Evolutionary conservation across 2,113 vertebrate genomes (phyloP).

Genomic region (Notarius lentiginosus): DNA sequence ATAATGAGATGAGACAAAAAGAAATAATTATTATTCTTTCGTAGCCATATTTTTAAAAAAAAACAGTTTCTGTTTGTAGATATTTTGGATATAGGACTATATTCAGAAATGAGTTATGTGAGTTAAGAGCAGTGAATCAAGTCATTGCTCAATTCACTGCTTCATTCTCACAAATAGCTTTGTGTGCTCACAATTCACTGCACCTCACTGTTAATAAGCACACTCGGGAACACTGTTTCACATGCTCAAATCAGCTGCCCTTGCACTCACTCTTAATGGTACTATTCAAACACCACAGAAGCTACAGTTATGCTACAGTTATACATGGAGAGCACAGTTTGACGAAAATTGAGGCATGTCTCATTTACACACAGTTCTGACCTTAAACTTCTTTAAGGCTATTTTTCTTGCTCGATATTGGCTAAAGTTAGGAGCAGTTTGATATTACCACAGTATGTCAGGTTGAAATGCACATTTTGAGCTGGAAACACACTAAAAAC

Average conservation of each 20-base stretch:
- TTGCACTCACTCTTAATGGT: not conserved
- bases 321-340: not conserved
- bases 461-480: not conserved
- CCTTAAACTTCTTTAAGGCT: no score
- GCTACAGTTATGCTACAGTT: not conserved
- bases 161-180: not conserved
- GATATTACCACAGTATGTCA: no score
- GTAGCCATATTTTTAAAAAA: not conserved
- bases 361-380: not conserved
- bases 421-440: not conserved
- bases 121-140: not conserved
- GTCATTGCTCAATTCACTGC: not conserved
- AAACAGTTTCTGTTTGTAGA: not conserved
- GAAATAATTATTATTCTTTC: not conserved
- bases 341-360: not conserved
- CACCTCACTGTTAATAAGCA: not conserved
- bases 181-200: not conserved
- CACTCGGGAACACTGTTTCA: not conserved
- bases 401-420: no score
- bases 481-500: not conserved
- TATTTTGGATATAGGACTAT: not conserved
- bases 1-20: not conserved
- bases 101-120: not conserved
- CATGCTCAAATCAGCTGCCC: not conserved
- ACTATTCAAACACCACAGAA: not conserved